These are phyloP conservation scores for Zoroaster sp. DNA, from an alignment of 53 echinoderm and acorn worm species.

Conservation along the genomic window DNA sequence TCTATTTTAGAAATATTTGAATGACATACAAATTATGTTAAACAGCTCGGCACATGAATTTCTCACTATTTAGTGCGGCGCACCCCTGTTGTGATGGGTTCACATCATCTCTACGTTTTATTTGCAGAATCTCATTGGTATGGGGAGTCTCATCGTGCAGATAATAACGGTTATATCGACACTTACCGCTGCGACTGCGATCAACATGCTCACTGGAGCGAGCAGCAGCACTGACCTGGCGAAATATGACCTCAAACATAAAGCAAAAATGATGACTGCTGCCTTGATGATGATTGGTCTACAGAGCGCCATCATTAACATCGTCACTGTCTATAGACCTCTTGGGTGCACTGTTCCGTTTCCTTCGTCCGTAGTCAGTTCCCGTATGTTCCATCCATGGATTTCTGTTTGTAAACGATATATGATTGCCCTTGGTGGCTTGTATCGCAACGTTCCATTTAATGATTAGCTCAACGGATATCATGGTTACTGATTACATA, in stretches of 20 bases:
- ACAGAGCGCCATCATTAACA: not conserved
- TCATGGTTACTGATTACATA: no score
- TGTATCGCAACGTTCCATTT: no score
- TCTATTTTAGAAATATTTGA: no score
- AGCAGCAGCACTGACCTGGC: conserved; percentile 10
- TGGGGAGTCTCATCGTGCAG: not conserved
- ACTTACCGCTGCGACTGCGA: conserved; percentile 20
- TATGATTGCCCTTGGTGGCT: no score
- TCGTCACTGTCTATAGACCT: not conserved
- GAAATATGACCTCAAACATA: not conserved
- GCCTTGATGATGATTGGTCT: conserved; percentile 20
- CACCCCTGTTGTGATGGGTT: no score
- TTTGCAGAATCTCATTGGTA: not conserved
- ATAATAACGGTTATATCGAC: conserved; percentile 12
- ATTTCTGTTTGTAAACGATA: no score
- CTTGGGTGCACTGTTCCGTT: conserved; percentile 17
- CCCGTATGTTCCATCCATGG: not conserved
- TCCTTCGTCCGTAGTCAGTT: not conserved
- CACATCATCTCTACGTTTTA: no score
- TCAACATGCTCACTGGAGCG: conserved; percentile 41
- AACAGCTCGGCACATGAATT: no score
- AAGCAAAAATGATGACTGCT: conserved; percentile 9
- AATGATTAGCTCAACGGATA: no score
- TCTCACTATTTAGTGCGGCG: no score
- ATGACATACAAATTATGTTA: no score